Base-by-base conservation (phyloP, 2,888 invertebrate species). In the Eulithis prunata region DNA sequence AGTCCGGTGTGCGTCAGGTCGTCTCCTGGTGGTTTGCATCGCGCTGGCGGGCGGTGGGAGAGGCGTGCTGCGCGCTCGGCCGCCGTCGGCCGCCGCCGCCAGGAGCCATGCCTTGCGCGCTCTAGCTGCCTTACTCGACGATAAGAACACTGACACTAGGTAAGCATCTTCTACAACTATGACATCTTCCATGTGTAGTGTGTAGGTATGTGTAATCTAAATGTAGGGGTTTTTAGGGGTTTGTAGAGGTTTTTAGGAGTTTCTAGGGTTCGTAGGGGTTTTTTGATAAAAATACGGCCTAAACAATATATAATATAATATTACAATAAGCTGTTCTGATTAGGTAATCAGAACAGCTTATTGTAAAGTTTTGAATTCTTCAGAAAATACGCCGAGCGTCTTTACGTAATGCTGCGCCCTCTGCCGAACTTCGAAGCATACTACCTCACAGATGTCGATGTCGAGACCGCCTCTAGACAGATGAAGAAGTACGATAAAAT, bases 1-100 rank as follows among this genome's bases (percentile, higher is more conserved):
- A 12, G 96, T 97, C 5, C 93, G 97, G 3, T 93, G 94, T 69
- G 95, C 95, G 1, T 91, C 95, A 0, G 95, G 96, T 0, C 93
- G 95, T 13, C 91, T 96, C 71, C 82, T 96, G 69, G 94, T 95
- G 55, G 94, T 94, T 68, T 88, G 95, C 65, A 94, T 95, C 65
- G 95, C 96, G 65, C 91, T 95, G 76, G 93, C 95, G 12, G 65
- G 70, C 68, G 95, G 95, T 38, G 94, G 95, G 0, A 94, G 94
- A 21, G 86, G 93, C 43, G 91, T 96, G 67, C 93, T 94, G 74
- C 88, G 92, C 4, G 80, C 87, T 52, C 89, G 89, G 3, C 94
- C 93, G n/a, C 80, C 89, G 43, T 79, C 84, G 56, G 90, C 89
- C 32, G 94, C 94, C 47, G 74, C 80, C 57, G 94, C 94, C 0